Base-by-base conservation (phyloP, 2,797 vertebrate genomes). In the Sylvilagus floridanus region DNA sequence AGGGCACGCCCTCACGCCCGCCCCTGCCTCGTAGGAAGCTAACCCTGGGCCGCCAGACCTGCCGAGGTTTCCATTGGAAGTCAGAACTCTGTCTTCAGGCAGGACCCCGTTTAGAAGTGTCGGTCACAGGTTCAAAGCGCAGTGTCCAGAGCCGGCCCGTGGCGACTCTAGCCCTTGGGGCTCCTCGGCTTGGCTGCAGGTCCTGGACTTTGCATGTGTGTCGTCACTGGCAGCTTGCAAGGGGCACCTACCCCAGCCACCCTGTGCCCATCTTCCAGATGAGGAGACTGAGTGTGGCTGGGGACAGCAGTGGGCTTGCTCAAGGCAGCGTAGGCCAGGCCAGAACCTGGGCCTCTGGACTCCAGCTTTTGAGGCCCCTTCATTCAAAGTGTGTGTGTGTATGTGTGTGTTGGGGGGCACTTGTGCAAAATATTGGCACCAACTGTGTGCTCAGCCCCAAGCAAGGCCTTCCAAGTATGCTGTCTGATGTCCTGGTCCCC, bases 1-100 rank as follows among this genome's bases (percentile, higher is more conserved):
- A 50, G 72, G 73, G 5, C 30, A 35, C 32, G 88, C 13, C 16
- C 35, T 12, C 5, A 30, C 10, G 30, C 71, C 69, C 9, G 4
- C 24, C 54, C 54, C 88, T 42, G 32, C 79, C 79, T 47, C 30
- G 35, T 22, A 24, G 65, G 37, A 85, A 65, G 83, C 76, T 71
- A 22, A n/a, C 47, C 32, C 66, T 32, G 28, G 16, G 37, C 24
- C 60, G 52, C 69, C 16, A 54, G 35, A 57, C 1, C 2, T 42
- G 63, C 72, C 13, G 24, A 78, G 60, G 47, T 75, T 95, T 92
- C 76, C 37, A 75, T 57, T n/a, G 78, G 66, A 87, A 72, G 30
- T 54, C 78, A 17, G 37, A 62, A 28, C 66, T 17, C 9, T 30
- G 19, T 82, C 76, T 71, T 92, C 16, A 60, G 52, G 54, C 5